phyloP scores from a whole-genome alignment of 2,888 invertebrate genomes.

The Aphodius sticticus region DNA sequence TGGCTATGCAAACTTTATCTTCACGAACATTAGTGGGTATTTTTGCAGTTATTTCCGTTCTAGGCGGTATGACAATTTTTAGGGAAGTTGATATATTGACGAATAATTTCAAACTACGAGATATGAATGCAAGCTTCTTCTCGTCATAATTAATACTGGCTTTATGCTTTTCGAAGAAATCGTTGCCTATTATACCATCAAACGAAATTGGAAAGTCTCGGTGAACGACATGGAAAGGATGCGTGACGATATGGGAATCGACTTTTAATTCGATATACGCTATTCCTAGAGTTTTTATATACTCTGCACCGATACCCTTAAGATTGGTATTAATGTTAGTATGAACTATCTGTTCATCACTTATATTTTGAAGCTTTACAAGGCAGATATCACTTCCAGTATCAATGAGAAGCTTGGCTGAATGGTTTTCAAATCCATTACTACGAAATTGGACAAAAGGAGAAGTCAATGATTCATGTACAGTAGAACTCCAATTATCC shows the following conservation, averaged over 20 bases:
- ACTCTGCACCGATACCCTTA: neutral
- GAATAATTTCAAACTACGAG: neutral
- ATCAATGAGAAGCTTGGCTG: neutral
- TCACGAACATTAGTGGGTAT: too few species aligned
- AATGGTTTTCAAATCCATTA: neutral
- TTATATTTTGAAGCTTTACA: neutral
- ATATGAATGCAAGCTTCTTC: neutral
- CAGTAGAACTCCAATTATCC: too few species aligned
- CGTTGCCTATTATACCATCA: neutral
- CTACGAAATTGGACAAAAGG: neutral
- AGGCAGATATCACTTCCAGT: neutral
- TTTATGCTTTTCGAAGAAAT: neutral
- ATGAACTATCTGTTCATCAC: neutral
- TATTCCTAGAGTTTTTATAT: neutral
- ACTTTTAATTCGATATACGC: neutral
- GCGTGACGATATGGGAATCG: neutral
- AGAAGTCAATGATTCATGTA: neutral
- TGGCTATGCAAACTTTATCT: too few species aligned
- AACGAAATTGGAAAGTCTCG: neutral
- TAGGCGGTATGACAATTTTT: neutral
- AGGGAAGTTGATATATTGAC: neutral
- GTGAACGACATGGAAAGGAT: neutral
- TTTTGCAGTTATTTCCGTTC: neutral
- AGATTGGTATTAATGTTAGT: neutral
- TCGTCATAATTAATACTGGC: neutral